These are phyloP conservation scores for Agriopis leucophaearia DNA, from an alignment of 2,888 invertebrate species.

Conservation along the genomic window DNA sequence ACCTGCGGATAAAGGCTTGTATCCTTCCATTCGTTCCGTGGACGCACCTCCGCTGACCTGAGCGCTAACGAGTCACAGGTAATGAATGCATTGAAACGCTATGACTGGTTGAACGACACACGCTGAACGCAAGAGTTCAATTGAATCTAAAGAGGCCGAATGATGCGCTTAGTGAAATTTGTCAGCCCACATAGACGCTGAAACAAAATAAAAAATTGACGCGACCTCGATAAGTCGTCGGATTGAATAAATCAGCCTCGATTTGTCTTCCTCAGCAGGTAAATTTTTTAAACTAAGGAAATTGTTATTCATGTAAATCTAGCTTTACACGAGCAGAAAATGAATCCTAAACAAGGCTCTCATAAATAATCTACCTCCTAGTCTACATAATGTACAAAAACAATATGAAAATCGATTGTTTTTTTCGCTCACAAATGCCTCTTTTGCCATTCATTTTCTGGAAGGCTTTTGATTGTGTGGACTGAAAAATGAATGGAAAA, in stretches of 20 bases:
- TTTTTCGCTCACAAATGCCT: constrained; percentile 43
- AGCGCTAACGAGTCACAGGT: constrained; percentile 79
- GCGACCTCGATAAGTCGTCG: constrained; percentile 71
- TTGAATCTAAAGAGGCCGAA: background rate
- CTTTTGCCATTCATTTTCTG: constrained; percentile 39
- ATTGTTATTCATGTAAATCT: constrained; percentile 82
- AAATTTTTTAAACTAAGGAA: constrained; percentile 76
- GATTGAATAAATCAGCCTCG: constrained; percentile 77
- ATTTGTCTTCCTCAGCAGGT: constrained; percentile 81
- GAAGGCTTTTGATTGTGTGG: constrained; percentile 31
- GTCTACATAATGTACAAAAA: constrained; percentile 58
- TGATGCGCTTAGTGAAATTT: constrained; percentile 46
- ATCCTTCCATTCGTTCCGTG: constrained; percentile 76
- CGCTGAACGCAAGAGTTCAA: constrained; percentile 27
- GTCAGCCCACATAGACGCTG: constrained; percentile 57
- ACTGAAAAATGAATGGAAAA: constrained; percentile 23
- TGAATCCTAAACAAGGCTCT: constrained; percentile 77
- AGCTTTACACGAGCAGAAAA: constrained; percentile 81
- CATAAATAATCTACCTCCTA: constrained; percentile 75
- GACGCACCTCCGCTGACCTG: constrained; percentile 77
- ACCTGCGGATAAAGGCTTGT: constrained; percentile 78
- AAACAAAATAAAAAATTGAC: constrained; percentile 67
- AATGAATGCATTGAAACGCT: constrained; percentile 78
- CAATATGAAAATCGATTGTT: constrained; percentile 54
- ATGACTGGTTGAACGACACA: constrained; percentile 68